Percentiles rank a stretch among this genome's conserved stretches.
phyloP scores from a whole-genome alignment of 2,113 vertebrate species.

The Rhodinocichla rosea region DNA sequence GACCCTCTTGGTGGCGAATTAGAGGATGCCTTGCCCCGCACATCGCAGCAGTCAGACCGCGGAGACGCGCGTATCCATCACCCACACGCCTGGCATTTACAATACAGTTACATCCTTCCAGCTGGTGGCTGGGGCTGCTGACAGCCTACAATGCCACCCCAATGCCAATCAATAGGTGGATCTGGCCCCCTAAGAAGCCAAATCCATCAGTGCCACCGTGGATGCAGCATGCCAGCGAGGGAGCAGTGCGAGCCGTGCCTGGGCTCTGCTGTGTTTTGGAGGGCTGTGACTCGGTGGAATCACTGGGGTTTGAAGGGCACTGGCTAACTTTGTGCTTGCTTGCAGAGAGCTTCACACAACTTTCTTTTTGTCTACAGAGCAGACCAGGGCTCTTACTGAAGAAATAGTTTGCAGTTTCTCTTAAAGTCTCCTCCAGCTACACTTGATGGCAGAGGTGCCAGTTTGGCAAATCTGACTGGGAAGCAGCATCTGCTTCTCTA shows the following conservation, averaged over 20 bases:
- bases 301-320: neutral
- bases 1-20: slow-evolving; percentile 46
- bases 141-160: neutral
- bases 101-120: neutral
- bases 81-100: neutral
- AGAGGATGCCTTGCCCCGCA: neutral
- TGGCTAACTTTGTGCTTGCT: neutral
- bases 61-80: neutral
- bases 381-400: neutral
- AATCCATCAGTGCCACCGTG: neutral
- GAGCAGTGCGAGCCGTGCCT: accelerated
- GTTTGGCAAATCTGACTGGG: neutral
- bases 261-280: neutral
- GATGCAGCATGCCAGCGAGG: accelerated
- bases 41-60: slow-evolving; percentile 6
- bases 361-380: neutral
- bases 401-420: neutral
- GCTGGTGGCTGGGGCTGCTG: neutral
- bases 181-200: neutral
- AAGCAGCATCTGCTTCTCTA: neutral
- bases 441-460: too few species aligned
- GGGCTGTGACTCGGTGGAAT: neutral
- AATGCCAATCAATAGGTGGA: neutral
- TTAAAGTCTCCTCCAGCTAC: neutral
- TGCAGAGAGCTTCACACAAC: neutral